Percentiles rank a stretch among this genome's conserved stretches.
Conservation (phyloP, 2,888 invertebrate species). For the Mellilla xanthometata region DNA sequence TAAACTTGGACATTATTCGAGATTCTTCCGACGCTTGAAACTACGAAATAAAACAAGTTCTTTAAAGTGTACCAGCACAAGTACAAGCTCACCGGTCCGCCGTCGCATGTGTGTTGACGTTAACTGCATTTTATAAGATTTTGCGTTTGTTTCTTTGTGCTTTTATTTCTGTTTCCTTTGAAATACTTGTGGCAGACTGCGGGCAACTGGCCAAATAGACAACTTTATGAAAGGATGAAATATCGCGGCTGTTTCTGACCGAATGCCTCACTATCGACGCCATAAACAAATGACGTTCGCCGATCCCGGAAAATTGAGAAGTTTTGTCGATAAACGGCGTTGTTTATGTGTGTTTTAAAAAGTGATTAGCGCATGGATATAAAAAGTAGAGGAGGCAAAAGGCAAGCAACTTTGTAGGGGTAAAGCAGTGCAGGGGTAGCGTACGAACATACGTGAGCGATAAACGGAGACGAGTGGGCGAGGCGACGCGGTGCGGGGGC, state of each 20-base stretch:
- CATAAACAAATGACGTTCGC: slow-evolving; percentile 41
- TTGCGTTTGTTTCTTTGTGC: slow-evolving; percentile 64
- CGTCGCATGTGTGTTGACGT: slow-evolving; percentile 66
- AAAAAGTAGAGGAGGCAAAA: slow-evolving; percentile 52
- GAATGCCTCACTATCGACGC: slow-evolving; percentile 53
- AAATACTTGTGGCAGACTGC: slow-evolving; percentile 59
- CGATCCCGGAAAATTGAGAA: slow-evolving; percentile 20
- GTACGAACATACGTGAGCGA: slow-evolving; percentile 70
- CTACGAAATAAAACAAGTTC: slow-evolving; percentile 60
- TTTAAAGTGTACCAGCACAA: slow-evolving; percentile 51
- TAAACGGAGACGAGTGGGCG: slow-evolving; percentile 66
- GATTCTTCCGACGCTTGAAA: slow-evolving; percentile 50
- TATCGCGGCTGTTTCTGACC: slow-evolving; percentile 53
- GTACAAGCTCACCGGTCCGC: slow-evolving; percentile 51
- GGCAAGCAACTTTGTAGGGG: slow-evolving; percentile 48
- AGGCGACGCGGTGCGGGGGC: slow-evolving; percentile 33
- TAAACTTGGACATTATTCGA: slow-evolving; percentile 47
- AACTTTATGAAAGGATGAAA: slow-evolving; percentile 66
- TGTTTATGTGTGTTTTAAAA: slow-evolving; percentile 13
- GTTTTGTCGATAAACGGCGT: slow-evolving; percentile 3
- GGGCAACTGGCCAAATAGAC: slow-evolving; percentile 72
- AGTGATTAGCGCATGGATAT: slow-evolving; percentile 42
- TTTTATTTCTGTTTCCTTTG: slow-evolving; percentile 64
- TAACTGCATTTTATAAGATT: slow-evolving; percentile 75
- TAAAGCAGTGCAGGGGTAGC: slow-evolving; percentile 57